phyloP scores from a whole-genome alignment of 2,797 vertebrate genomes.

The Rhynchonycteris naso region DNA sequence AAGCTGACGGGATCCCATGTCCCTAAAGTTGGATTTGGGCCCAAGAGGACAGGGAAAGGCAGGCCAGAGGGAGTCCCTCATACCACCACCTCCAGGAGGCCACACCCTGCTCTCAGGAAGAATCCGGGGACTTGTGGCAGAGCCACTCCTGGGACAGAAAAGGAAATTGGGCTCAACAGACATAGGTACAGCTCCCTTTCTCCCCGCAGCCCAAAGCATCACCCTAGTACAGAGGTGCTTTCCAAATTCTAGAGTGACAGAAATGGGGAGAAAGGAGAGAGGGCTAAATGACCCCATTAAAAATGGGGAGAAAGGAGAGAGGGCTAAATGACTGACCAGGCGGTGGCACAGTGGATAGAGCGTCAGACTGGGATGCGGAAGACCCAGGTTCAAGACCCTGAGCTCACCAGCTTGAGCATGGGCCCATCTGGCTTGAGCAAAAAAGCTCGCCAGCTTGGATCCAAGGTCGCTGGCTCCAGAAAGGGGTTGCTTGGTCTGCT shows the following conservation, averaged over 20 bases:
- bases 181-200: not conserved
- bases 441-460: too few relatives aligned
- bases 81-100: not conserved
- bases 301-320: too few relatives aligned
- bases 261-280: not conserved
- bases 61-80: not conserved
- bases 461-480: too few relatives aligned
- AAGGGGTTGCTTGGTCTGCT: too few relatives aligned
- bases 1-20: not conserved
- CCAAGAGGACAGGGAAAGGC: not conserved
- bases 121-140: not conserved
- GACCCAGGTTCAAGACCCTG: too few relatives aligned
- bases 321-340: too few relatives aligned
- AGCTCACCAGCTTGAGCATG: too few relatives aligned
- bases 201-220: not conserved
- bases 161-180: not conserved
- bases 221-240: not conserved
- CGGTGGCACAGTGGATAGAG: too few relatives aligned
- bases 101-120: not conserved
- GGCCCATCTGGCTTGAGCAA: too few relatives aligned
- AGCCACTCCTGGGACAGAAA: not conserved
- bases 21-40: not conserved
- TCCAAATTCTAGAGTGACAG: not conserved
- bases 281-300: not conserved
- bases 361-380: too few relatives aligned